These are phyloP conservation scores for Gymnocephalus cernua DNA, from an alignment of 2,113 vertebrate genomes.

Conservation along the genomic window DNA sequence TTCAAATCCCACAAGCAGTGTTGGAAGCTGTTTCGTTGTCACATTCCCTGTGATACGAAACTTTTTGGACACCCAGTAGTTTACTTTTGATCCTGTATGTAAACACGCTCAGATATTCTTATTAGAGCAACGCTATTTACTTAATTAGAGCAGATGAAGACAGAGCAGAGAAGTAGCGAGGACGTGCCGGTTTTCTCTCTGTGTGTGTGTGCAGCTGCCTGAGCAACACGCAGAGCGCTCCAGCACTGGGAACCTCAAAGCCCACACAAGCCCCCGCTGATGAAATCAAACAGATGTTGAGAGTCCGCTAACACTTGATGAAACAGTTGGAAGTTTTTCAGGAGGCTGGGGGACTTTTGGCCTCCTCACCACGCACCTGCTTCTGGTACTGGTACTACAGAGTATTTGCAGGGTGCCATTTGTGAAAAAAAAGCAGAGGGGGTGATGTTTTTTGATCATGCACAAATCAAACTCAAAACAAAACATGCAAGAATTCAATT, in stretches of 20 bases:
- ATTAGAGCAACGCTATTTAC: conserved; percentile 49
- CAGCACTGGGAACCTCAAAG: conserved; percentile 50
- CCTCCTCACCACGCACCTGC: conserved; percentile 59
- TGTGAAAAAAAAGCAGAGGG: too few relatives aligned
- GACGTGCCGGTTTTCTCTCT: conserved; percentile 1
- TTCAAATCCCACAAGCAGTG: conserved; percentile 11
- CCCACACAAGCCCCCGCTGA: conserved; percentile 41
- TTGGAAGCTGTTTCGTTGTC: conserved; percentile 11
- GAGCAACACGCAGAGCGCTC: conserved; percentile 1
- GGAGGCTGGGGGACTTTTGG: conserved; percentile 35
- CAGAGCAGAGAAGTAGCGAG: conserved; percentile 1
- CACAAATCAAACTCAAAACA: too few relatives aligned
- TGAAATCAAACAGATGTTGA: conserved; percentile 68
- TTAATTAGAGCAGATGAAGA: conserved; percentile 35
- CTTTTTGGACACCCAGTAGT: conserved; percentile 28
- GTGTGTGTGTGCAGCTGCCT: conserved; percentile 46
- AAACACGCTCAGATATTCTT: conserved; percentile 63
- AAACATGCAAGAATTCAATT: too few relatives aligned
- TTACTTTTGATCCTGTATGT: conserved; percentile 57
- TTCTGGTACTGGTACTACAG: conserved; percentile 24
- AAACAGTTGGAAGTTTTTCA: conserved; percentile 66
- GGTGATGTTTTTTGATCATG: too few relatives aligned
- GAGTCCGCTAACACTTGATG: conserved; percentile 58
- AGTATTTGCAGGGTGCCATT: too few relatives aligned
- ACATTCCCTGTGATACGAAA: conserved; percentile 33